Evolutionary conservation across 2,888 invertebrate species (phyloP), one percentile per base, ranked within the genome.

Genomic region (Adelognathus sp.): DNA sequence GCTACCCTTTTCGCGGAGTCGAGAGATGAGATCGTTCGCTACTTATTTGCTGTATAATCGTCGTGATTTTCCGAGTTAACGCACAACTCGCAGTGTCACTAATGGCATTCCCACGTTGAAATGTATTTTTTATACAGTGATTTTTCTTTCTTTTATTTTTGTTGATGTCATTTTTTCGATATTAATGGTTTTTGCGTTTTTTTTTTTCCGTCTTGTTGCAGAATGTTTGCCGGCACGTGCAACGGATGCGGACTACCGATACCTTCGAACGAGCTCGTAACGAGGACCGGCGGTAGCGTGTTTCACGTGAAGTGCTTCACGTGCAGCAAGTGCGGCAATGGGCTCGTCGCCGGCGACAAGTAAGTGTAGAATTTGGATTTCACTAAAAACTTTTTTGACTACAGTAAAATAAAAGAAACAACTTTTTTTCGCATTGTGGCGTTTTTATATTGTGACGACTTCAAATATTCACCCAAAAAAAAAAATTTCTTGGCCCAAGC

Each of bases 231-330:
- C 75, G 98, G 98, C 86, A 96, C 96, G 89, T 98, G 98, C 93
- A 95, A 96, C 90, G 96, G 96, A 91, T 98, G 98, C 93, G 96
- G 97, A 86, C 97, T 97, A 93, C 95, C 95, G 90, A 98, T 98
- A 92, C 97, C 98, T 70, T 96, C 98, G 88, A 96, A 95, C 93
- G 98, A 98, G 93, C 95, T 97, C 92, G 98, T 98, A 89, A 98
- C 98, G 96, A 94, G 97, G 92, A 95, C 96, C 88, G 95, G 95
- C 84, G 93, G 94, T 85, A 93, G 92, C 86, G 97, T 97, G 89
- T 98, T 97, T 94, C 98, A 98, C 94, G 94, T 98, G 93, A 97
- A 97, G 93, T 98, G 98, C 93, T 98, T 98, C 94, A 95, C 96
- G 87, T 98, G 98, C 94, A 97, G 96, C 92, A 97, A 98, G 92